phyloP scores from a whole-genome alignment of 2,797 vertebrate species.

The Pantherophis vulpinus region DNA sequence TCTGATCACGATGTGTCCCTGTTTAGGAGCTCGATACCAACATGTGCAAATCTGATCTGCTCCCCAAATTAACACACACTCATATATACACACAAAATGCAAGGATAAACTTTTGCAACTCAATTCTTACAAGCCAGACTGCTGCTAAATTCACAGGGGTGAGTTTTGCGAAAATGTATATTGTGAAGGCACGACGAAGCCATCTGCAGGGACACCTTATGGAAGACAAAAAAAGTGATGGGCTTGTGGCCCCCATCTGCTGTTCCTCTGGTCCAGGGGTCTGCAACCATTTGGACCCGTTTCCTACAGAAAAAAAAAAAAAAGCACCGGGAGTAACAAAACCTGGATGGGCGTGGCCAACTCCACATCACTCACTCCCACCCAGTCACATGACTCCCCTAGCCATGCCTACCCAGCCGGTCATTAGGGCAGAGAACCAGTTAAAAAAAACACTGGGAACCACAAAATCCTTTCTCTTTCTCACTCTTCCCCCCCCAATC shows the following conservation, averaged over 20 bases:
- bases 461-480: no score
- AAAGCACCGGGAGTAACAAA: no score
- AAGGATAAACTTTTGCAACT: background rate
- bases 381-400: no score
- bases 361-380: no score
- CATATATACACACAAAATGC: background rate
- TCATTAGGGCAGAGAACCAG: no score
- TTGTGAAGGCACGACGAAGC: background rate
- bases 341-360: no score
- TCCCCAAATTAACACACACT: background rate
- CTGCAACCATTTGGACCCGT: no score
- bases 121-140: no score
- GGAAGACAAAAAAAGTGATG: background rate
- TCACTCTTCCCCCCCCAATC: no score
- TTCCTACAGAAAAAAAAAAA: no score
- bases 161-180: background rate
- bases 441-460: no score
- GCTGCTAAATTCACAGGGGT: background rate
- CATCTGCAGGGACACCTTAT: conserved; percentile 12
- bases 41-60: background rate
- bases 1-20: background rate
- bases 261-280: background rate
- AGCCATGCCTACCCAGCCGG: no score
- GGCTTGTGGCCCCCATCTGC: background rate
- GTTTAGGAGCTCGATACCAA: background rate